Conservation (phyloP, 2,888 invertebrate species). For the Lochmaea capreae region DNA sequence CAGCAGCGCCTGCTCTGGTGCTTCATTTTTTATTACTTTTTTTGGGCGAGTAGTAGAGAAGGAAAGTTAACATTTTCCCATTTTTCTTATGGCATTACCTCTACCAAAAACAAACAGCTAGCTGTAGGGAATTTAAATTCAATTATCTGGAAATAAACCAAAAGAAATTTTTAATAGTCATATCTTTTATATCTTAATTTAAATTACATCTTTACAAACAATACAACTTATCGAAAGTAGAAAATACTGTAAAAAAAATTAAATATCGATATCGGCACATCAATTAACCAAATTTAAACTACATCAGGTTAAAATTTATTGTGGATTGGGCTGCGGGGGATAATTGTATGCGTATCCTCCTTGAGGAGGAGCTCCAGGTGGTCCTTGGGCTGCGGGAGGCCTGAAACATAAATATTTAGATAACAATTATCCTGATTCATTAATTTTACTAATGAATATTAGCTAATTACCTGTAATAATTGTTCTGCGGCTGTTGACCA, state of each 20-base stretch:
- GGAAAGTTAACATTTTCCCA: too few relatives aligned
- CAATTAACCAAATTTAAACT: slow-evolving; percentile 9
- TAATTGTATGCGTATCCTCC: slow-evolving; percentile 82
- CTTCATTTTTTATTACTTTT: too few relatives aligned
- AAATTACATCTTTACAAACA: neutral
- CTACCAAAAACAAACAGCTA: too few relatives aligned
- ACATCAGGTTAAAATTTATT: slow-evolving; percentile 57
- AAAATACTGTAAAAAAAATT: neutral
- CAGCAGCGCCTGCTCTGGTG: too few relatives aligned
- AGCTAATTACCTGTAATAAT: slow-evolving; percentile 68
- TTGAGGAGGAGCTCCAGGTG: slow-evolving; percentile 73
- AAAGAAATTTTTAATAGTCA: neutral
- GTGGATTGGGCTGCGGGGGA: slow-evolving; percentile 78
- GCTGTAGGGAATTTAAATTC: neutral
- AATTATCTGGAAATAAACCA: neutral
- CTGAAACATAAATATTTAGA: slow-evolving; percentile 68
- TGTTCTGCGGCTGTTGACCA: slow-evolving; percentile 72
- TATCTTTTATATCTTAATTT: neutral
- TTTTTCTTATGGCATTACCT: too few relatives aligned
- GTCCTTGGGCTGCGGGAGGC: slow-evolving; percentile 77
- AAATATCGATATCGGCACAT: neutral
- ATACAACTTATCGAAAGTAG: neutral
- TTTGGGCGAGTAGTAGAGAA: too few relatives aligned
- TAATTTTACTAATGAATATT: neutral
- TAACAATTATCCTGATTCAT: neutral